Evolutionary conservation across 2,113 vertebrate genomes (phyloP).

Genomic region (Pholis gunnellus): DNA sequence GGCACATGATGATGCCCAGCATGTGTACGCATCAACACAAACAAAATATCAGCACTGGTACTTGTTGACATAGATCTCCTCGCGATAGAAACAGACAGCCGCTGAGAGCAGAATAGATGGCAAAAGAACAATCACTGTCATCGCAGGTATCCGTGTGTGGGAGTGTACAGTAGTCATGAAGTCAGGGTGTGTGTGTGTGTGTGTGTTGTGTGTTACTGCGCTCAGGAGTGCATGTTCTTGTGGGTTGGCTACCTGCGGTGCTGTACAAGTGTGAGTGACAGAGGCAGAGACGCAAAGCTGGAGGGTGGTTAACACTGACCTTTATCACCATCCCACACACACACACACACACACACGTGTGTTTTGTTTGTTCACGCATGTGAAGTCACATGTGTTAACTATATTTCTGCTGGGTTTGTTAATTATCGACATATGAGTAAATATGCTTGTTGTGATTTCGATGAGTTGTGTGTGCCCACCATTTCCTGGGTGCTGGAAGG

Average conservation of each 20-base stretch:
- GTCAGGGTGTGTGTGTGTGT: conserved; percentile 14
- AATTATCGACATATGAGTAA: background rate
- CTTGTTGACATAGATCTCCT: conserved; percentile 27
- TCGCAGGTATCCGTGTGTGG: conserved; percentile 30
- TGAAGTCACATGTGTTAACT: conserved; percentile 11
- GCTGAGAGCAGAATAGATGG: conserved; percentile 26
- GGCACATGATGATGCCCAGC: background rate
- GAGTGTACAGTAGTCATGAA: conserved; percentile 17
- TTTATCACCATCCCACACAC: conserved; percentile 59
- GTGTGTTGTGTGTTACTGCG: background rate
- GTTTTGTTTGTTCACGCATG: conserved; percentile 2
- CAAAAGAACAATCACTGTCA: conserved; percentile 52
- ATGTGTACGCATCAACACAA: conserved; percentile 5
- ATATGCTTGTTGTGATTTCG: background rate
- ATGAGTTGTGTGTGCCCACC: conserved; percentile 83
- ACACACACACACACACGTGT: conserved; percentile 26
- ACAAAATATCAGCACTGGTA: conserved; percentile 46
- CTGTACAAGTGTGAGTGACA: conserved; percentile 67
- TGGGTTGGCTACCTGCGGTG: conserved; percentile 52
- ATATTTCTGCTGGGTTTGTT: conserved; percentile 12
- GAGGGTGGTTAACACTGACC: conserved; percentile 69
- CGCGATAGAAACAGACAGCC: conserved; percentile 22
- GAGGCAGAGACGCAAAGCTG: conserved; percentile 54
- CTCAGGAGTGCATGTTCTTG: conserved; percentile 19
- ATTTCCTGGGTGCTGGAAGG: conserved; percentile 96